Evolutionary conservation across 2,797 vertebrate species (phyloP).

Genomic region (Ispidina lecontei): DNA sequence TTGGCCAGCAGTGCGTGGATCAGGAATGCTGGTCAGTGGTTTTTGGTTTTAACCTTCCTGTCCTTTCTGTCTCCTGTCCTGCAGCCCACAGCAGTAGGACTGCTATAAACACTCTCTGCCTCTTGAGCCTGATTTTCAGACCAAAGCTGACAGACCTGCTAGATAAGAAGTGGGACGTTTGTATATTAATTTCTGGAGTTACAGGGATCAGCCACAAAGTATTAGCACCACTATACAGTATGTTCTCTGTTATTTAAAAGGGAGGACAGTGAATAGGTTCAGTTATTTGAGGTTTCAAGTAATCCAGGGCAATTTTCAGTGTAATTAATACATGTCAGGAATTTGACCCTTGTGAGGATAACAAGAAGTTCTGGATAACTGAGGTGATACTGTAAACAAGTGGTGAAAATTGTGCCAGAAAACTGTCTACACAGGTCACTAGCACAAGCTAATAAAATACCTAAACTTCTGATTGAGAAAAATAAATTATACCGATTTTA

Average conservation of each 20-base stretch:
- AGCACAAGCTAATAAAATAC: constrained; percentile 54
- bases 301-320: constrained; percentile 52
- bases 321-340: constrained; percentile 64
- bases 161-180: constrained; percentile 7
- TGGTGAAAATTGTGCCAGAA: constrained; percentile 22
- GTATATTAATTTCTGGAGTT: constrained; percentile 49
- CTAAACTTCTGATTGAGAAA: constrained; percentile 6
- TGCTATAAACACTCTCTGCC: background rate
- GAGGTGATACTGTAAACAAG: constrained; percentile 40
- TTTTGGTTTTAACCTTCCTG: constrained; percentile 28
- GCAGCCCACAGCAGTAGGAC: background rate
- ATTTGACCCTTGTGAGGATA: constrained; percentile 55
- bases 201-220: background rate
- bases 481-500: constrained; percentile 18
- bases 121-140: background rate
- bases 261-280: background rate
- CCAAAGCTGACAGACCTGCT: background rate
- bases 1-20: constrained; percentile 41
- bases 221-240: constrained; percentile 1
- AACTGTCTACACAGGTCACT: background rate
- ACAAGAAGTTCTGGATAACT: constrained; percentile 30
- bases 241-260: constrained; percentile 44
- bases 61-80: background rate
- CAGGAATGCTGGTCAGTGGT: background rate
- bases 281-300: constrained; percentile 57